Base-by-base conservation (phyloP, 2,888 invertebrate species). In the Bibio marci region DNA sequence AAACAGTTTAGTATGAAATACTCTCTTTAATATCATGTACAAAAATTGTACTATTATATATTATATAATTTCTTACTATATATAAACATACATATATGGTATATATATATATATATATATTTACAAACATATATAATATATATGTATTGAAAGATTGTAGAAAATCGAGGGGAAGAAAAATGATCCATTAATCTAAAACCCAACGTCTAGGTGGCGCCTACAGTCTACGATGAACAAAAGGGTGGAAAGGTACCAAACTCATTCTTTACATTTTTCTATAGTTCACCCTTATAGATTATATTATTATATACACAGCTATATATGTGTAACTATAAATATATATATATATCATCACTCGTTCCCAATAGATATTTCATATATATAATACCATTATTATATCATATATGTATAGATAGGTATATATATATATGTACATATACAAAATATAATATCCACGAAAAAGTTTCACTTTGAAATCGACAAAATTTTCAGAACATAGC, bases 141-240 rank as follows among this genome's bases (percentile, higher is more conserved):
- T 22, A 22, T 28, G 28, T 28, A 33, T 28, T 28, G 28, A 28
- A n/a, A 28, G 28, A 55, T 44, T 63, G 58, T 58, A 58, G 66
- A 66, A 52, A 51, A 52, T 50, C 52, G 50, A 54, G 55, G 62
- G 66, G 65, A 71, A 71, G 75, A 74, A 76, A 76, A 76, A 75
- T 75, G 76, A 76, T 77, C 78, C 78, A 78, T 78, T 78, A 78
- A 78, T 77, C 76, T 75, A 71, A 71, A 65, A 66, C 65, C 70
- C 70, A 73, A 74, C 77, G 77, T 76, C 77, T 76, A 74, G 67
- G 70, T 71, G 78, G 78, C 77, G 77, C 77, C 78, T 67, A 60
- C 56, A 58, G 57, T 56, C 58, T 37, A 25, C 35, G 35, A 25
- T 19, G 33, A 33, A 33, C 33, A 33, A 33, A 33, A 33, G 33